These are phyloP conservation scores for Leiothrix lutea DNA, from an alignment of 2,113 vertebrate genomes.

Conservation along the genomic window DNA sequence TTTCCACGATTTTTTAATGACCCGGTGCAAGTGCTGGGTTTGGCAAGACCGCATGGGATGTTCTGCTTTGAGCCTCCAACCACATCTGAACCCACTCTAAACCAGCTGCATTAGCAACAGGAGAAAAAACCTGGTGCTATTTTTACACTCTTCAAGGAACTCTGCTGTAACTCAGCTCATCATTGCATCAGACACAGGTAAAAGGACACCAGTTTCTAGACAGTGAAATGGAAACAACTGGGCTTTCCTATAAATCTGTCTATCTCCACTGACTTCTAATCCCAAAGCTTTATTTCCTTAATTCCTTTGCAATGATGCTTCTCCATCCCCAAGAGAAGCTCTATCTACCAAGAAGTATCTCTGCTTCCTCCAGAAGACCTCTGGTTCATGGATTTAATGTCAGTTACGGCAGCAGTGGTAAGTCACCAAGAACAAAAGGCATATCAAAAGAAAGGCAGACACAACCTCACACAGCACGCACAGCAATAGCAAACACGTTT, in stretches of 20 bases:
- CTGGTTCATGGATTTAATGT: not conserved
- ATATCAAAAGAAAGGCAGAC: not conserved
- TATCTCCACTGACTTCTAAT: not conserved
- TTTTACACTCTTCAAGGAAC: not conserved
- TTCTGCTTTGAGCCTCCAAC: not conserved
- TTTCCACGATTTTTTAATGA: not conserved
- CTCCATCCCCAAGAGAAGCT: not conserved
- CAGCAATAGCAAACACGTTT: not conserved
- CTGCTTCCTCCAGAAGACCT: not conserved
- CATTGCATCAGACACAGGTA: not conserved
- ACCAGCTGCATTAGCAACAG: not conserved
- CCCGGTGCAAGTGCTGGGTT: fast-evolving
- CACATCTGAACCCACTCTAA: not conserved
- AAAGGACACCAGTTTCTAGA: not conserved
- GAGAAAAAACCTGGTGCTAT: not conserved
- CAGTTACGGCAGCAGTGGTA: not conserved
- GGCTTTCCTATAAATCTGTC: not conserved
- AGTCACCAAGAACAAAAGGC: not conserved
- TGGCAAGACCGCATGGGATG: not conserved
- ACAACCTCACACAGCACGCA: not conserved
- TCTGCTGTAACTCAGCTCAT: constrained; percentile 1
- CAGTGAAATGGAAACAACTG: not conserved
- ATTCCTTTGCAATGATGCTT: fast-evolving
- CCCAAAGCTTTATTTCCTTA: not conserved
- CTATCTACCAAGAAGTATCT: not conserved